These are phyloP conservation scores for Stomatorhinus walkeri DNA, from an alignment of 2,797 vertebrate species.

Conservation along the genomic window DNA sequence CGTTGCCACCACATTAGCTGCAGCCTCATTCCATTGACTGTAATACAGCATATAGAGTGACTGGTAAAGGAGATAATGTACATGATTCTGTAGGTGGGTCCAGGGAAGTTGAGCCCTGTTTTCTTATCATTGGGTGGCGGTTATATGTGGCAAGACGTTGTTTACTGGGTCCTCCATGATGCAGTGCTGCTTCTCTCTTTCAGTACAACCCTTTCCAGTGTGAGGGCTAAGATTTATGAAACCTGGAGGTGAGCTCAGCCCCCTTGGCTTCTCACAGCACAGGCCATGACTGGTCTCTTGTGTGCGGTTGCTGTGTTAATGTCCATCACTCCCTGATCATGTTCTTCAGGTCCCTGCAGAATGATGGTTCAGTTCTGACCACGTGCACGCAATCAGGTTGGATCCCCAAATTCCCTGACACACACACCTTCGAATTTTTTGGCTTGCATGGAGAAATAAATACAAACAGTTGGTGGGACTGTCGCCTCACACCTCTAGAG, in stretches of 20 bases:
- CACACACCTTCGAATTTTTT: background rate
- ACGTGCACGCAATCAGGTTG: background rate
- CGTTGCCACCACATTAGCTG: background rate
- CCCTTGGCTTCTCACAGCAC: background rate
- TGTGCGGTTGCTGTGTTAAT: background rate
- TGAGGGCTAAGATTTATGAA: background rate
- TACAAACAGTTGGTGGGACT: background rate
- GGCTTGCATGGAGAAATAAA: background rate
- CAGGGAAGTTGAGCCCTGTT: background rate
- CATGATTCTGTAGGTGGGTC: background rate
- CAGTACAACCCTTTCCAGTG: background rate
- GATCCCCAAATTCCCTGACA: background rate
- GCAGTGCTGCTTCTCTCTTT: background rate
- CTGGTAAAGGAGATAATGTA: background rate
- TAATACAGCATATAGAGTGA: background rate
- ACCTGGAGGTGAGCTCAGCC: background rate
- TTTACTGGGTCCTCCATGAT: background rate
- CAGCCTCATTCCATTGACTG: background rate
- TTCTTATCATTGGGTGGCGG: background rate
- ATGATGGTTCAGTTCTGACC: background rate
- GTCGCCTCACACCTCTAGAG: background rate
- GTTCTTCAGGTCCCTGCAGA: constrained; percentile 2
- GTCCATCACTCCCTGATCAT: background rate
- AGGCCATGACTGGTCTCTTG: background rate
- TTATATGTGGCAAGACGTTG: background rate